Conservation (phyloP, 2,797 vertebrate species). For the Arctocebus calabarensis region DNA sequence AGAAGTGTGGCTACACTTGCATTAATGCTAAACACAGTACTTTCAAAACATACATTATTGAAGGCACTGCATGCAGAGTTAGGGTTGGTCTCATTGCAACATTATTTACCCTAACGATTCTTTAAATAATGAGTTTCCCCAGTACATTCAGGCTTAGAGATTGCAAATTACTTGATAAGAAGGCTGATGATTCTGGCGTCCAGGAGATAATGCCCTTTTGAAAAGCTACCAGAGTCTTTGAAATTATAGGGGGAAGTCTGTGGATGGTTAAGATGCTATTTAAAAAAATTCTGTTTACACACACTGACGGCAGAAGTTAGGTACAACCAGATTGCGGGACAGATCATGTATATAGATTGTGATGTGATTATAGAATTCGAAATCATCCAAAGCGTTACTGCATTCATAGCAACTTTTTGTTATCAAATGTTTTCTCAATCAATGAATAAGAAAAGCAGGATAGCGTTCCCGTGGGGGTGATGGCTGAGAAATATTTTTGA, state of each 20-base stretch:
- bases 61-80: not conserved
- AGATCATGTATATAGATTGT: not conserved
- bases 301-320: not conserved
- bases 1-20: not conserved
- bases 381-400: not conserved
- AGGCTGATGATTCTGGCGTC: not conserved
- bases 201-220: slow-evolving; percentile 31
- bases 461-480: not conserved
- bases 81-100: slow-evolving; percentile 25
- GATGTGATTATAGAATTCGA: slow-evolving; percentile 1
- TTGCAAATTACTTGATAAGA: slow-evolving; percentile 65
- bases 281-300: slow-evolving; percentile 27
- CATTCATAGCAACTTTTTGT: not conserved
- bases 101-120: slow-evolving; percentile 47
- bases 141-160: slow-evolving; percentile 45
- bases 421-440: slow-evolving; percentile 1
- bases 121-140: slow-evolving; percentile 54
- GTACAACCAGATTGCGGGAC: not conserved
- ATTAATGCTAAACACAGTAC: not conserved
- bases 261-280: slow-evolving; percentile 54
- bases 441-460: not conserved
- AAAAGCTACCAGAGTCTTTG: slow-evolving; percentile 29
- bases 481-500: not conserved
- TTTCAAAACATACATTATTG: slow-evolving; percentile 34
- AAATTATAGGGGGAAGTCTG: not conserved